phyloP scores from a whole-genome alignment of 2,797 vertebrate species.

The Perodicticus potto region DNA sequence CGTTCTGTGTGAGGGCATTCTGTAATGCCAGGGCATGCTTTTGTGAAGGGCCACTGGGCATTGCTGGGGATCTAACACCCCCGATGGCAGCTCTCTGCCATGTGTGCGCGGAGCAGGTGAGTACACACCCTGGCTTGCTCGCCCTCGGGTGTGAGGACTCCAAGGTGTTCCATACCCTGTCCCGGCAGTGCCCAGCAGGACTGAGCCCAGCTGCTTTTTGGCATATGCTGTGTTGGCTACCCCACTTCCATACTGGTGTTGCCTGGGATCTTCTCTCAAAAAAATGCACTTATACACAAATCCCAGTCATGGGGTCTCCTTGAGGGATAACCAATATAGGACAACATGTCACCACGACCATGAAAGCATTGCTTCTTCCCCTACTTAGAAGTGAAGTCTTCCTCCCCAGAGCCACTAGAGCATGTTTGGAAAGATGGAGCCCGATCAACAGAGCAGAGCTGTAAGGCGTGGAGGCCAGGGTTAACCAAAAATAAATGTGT shows the following conservation, averaged over 20 bases:
- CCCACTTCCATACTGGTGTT: not conserved
- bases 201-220: not conserved
- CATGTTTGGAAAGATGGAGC: constrained; percentile 20
- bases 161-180: not conserved
- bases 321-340: not conserved
- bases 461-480: not conserved
- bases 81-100: not conserved
- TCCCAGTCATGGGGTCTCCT: not conserved
- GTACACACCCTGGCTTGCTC: not conserved
- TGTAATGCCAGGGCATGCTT: not conserved
- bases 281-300: not conserved
- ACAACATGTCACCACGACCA: not conserved
- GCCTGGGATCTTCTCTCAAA: not conserved
- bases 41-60: not conserved
- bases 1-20: not conserved
- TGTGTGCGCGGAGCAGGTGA: not conserved
- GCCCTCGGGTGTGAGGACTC: not conserved
- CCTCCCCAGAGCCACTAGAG: not conserved
- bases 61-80: not conserved
- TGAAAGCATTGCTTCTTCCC: not conserved
- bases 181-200: not conserved
- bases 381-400: not conserved
- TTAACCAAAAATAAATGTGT: constrained; percentile 9
- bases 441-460: not conserved
- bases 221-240: not conserved